These are phyloP conservation scores for Dastarcus helophoroides DNA, from an alignment of 2,888 invertebrate genomes.

Conservation along the genomic window DNA sequence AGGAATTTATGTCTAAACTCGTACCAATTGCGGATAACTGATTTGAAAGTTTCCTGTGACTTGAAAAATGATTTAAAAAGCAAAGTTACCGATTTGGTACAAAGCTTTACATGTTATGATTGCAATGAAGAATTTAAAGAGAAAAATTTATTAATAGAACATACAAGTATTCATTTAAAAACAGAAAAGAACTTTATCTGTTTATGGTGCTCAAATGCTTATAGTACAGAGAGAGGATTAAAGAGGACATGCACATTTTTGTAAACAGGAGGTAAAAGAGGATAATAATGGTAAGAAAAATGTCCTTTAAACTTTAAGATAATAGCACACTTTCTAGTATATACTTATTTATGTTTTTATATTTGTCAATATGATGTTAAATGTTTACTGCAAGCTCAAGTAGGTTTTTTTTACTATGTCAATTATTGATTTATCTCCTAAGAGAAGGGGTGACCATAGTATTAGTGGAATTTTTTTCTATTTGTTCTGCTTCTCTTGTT, in stretches of 20 bases:
- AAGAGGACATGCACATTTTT: too few species aligned
- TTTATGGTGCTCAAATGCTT: constrained; percentile 16
- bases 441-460: too few species aligned
- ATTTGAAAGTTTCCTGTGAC: constrained; percentile 3
- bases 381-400: too few species aligned
- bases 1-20: constrained; percentile 22
- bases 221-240: constrained; percentile 17
- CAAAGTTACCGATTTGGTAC: not conserved
- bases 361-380: too few species aligned
- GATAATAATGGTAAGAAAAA: constrained; percentile 5
- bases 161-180: constrained; percentile 12
- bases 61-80: not conserved
- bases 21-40: too few species aligned
- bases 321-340: not conserved
- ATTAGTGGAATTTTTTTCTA: too few species aligned
- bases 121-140: constrained; percentile 16
- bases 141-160: constrained; percentile 15
- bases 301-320: not conserved
- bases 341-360: too few species aligned
- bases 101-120: constrained; percentile 17
- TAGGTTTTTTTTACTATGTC: too few species aligned
- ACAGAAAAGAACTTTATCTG: constrained; percentile 13
- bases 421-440: too few species aligned
- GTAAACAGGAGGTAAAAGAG: constrained; percentile 13
- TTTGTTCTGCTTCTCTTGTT: too few species aligned